Conservation (phyloP, 37 sponge, comb jelly and placozoan genomes). For the Geodia barretti region DNA sequence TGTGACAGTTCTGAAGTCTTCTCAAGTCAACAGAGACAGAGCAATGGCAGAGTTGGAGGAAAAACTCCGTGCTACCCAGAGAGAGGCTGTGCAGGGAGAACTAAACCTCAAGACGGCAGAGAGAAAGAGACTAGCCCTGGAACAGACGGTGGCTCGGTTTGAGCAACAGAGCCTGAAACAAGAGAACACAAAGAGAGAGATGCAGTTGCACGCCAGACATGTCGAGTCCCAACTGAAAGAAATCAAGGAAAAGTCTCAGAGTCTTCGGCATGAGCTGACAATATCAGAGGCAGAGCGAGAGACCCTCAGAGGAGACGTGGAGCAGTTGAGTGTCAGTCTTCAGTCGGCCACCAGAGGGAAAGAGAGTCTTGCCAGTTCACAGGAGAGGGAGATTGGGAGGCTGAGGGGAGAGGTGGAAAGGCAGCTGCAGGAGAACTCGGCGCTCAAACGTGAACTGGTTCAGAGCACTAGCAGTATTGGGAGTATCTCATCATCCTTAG, state of each 20-base stretch:
- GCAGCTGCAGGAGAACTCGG: slow-evolving; percentile 40
- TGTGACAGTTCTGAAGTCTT: background rate
- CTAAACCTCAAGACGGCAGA: background rate
- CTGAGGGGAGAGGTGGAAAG: slow-evolving; percentile 14
- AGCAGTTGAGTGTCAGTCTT: slow-evolving; percentile 21
- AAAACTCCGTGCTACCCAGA: background rate
- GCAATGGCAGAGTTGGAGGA: background rate
- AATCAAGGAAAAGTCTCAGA: background rate
- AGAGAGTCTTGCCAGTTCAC: slow-evolving; percentile 35
- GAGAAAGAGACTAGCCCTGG: background rate
- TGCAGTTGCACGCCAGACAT: background rate
- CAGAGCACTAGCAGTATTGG: too few relatives aligned
- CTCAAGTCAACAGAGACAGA: background rate
- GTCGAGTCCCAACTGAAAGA: background rate
- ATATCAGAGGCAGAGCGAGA: slow-evolving; percentile 8
- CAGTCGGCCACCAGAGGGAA: slow-evolving; percentile 23
- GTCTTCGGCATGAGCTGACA: background rate
- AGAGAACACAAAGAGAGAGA: background rate
- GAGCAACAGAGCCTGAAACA: background rate
- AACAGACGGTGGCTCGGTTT: background rate
- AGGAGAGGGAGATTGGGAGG: slow-evolving; percentile 39
- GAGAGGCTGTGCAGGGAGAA: background rate
- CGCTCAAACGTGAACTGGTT: slow-evolving; percentile 27
- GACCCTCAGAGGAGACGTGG: slow-evolving; percentile 6
- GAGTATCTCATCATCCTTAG: too few relatives aligned